Percentiles rank a stretch among this genome's conserved stretches.
phyloP scores from a whole-genome alignment of 2,113 vertebrate genomes.

The Orthonyx spaldingii region DNA sequence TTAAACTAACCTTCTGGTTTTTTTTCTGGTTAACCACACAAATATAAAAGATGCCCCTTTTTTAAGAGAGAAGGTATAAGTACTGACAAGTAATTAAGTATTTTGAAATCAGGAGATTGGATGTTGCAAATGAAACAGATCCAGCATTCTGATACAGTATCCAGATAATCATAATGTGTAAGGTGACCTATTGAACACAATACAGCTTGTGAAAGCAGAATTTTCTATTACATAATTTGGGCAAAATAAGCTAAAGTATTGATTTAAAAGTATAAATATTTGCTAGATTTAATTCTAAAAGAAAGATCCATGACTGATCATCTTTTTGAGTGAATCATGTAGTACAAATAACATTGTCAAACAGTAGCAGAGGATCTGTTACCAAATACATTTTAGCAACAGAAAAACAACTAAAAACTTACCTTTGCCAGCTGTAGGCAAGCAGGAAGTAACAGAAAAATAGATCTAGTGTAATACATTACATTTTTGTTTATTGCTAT shows the following conservation, averaged over 20 bases:
- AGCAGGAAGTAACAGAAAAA: constrained; percentile 31
- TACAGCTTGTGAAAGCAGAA: background rate
- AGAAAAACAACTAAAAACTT: background rate
- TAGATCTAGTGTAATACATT: background rate
- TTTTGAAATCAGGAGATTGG: background rate
- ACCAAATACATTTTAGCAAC: background rate
- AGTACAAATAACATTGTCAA: background rate
- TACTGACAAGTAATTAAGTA: background rate
- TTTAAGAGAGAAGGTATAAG: background rate
- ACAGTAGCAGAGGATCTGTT: background rate
- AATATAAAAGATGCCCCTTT: background rate
- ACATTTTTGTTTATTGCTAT: background rate
- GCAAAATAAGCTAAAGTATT: background rate
- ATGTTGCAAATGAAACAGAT: background rate
- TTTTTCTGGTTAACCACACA: background rate
- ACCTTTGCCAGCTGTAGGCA: constrained; percentile 20
- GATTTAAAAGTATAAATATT: background rate
- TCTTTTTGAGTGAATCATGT: background rate
- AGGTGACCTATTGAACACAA: background rate
- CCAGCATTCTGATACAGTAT: background rate
- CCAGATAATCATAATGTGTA: background rate
- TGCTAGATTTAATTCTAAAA: background rate
- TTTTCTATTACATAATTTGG: background rate
- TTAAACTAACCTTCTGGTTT: background rate
- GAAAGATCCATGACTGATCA: background rate